Percentiles rank a stretch among this genome's conserved stretches.
Evolutionary conservation across 2,797 vertebrate genomes (phyloP).

Genomic region (Loris lydekkerianus): DNA sequence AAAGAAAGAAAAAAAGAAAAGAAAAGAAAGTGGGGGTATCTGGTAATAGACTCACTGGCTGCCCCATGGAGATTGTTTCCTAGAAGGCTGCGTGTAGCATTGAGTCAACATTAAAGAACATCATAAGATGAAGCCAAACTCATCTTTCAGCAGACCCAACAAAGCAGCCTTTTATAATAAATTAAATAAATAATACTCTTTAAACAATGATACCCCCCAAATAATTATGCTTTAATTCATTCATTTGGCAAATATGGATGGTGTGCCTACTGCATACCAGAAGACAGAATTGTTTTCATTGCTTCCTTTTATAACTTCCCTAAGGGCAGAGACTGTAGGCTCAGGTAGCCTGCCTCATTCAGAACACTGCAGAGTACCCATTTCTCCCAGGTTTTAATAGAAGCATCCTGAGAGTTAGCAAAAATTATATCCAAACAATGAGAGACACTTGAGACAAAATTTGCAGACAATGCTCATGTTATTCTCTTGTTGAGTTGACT

Average conservation of each 20-base stretch:
- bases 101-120: slow-evolving; percentile 20
- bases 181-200: neutral
- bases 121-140: neutral
- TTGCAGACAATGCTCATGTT: neutral
- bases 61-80: too few relatives aligned
- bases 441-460: neutral
- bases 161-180: neutral
- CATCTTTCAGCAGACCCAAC: neutral
- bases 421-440: neutral
- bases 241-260: neutral
- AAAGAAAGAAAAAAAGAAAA: too few relatives aligned
- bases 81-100: too few relatives aligned
- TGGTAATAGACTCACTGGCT: neutral
- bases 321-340: neutral
- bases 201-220: neutral
- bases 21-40: neutral
- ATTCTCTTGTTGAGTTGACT: neutral
- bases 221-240: neutral
- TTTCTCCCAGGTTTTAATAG: neutral
- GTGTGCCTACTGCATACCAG: neutral
- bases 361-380: neutral
- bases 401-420: neutral
- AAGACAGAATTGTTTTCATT: neutral
- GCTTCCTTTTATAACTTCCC: neutral
- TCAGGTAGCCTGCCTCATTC: neutral